These are phyloP conservation scores for Pseudorasbora parva DNA, from an alignment of 2,113 vertebrate genomes.

Conservation along the genomic window DNA sequence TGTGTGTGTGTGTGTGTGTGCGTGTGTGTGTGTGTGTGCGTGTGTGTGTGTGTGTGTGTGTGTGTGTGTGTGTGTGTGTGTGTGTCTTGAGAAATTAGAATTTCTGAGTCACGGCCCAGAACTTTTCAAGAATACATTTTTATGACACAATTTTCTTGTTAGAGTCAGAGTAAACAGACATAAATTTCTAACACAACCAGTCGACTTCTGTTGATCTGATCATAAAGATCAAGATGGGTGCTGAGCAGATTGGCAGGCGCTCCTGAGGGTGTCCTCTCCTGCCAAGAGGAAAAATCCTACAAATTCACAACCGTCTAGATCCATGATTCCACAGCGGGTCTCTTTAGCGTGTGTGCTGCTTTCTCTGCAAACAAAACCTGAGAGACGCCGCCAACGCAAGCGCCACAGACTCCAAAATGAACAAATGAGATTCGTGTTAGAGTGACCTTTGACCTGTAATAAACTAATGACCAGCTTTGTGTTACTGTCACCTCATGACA, in stretches of 20 bases:
- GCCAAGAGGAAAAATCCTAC: conserved; percentile 5
- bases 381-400: conserved; percentile 26
- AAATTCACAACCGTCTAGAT: background rate
- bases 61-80: too few relatives aligned
- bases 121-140: background rate
- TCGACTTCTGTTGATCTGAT: background rate
- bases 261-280: background rate
- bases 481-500: conserved; percentile 8
- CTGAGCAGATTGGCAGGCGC: background rate
- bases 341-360: background rate
- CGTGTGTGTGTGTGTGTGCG: too few relatives aligned
- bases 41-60: too few relatives aligned
- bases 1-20: too few relatives aligned
- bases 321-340: background rate
- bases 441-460: conserved; percentile 11
- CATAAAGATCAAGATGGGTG: background rate
- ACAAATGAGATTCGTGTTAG: conserved; percentile 24
- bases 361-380: conserved; percentile 40
- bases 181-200: background rate
- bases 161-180: background rate
- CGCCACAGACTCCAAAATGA: conserved; percentile 26
- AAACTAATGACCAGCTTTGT: conserved; percentile 13
- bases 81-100: background rate
- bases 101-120: background rate
- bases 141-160: background rate